phyloP scores from a whole-genome alignment of 2,888 invertebrate genomes.

The Ochlodes sylvanus region DNA sequence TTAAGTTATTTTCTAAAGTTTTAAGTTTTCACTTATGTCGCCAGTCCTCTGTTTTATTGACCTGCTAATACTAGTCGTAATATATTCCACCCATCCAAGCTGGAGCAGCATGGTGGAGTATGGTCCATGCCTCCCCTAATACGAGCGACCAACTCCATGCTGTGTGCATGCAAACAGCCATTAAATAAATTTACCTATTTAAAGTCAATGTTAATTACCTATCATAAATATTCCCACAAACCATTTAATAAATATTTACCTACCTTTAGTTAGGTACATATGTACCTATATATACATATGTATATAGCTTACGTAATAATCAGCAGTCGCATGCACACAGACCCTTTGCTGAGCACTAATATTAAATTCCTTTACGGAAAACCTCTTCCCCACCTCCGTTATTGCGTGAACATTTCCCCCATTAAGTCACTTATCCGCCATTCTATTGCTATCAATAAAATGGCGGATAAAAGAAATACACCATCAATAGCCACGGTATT shows the following conservation, averaged over 20 bases:
- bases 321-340: conserved; percentile 24
- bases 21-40: too few species aligned
- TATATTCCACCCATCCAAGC: too few species aligned
- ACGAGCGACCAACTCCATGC: too few species aligned
- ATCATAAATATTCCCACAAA: not conserved
- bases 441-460: conserved; percentile 22
- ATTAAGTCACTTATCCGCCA: conserved; percentile 28
- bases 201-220: not conserved
- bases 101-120: too few species aligned
- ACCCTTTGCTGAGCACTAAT: conserved; percentile 28
- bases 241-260: conserved; percentile 17
- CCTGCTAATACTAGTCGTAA: too few species aligned
- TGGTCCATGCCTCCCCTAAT: too few species aligned
- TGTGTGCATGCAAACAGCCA: too few species aligned
- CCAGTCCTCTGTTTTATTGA: too few species aligned
- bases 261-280: conserved; percentile 11
- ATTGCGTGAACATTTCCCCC: conserved; percentile 34
- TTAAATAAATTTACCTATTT: not conserved
- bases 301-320: conserved; percentile 29
- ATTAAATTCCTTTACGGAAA: conserved; percentile 30
- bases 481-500: conserved; percentile 15
- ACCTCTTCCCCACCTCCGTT: conserved; percentile 28
- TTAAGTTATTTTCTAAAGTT: too few species aligned
- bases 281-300: conserved; percentile 18
- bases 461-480: not conserved